These are phyloP conservation scores for Sebastes melanostomus DNA, from an alignment of 2,797 vertebrate species.

Conservation along the genomic window DNA sequence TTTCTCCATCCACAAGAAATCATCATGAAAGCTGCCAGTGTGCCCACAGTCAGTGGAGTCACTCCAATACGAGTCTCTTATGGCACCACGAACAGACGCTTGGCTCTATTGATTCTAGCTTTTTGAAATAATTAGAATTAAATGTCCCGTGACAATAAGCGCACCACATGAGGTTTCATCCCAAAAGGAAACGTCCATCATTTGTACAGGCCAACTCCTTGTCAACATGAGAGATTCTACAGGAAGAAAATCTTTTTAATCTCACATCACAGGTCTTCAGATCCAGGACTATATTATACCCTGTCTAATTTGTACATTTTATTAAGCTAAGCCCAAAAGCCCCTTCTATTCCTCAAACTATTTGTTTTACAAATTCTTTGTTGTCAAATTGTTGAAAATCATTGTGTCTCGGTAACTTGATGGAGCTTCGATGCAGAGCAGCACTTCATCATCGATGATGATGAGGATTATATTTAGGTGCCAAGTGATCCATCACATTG, in stretches of 20 bases:
- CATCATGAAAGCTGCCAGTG: conserved; percentile 13
- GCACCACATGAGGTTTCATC: not conserved
- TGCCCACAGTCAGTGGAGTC: conserved; percentile 17
- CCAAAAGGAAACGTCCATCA: not conserved
- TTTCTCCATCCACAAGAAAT: not conserved
- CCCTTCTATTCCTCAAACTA: not conserved
- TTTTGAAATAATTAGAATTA: conserved; percentile 16
- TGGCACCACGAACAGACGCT: conserved; percentile 7
- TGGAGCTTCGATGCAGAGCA: not conserved
- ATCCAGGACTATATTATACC: not conserved
- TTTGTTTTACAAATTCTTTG: not conserved
- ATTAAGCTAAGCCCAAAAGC: not conserved
- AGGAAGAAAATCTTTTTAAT: not conserved
- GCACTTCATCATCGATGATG: not conserved
- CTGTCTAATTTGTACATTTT: not conserved
- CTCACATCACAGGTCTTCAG: not conserved
- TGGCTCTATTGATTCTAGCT: conserved; percentile 4
- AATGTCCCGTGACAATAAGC: conserved; percentile 13
- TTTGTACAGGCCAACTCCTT: not conserved
- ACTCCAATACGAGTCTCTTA: conserved; percentile 6
- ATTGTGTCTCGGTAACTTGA: not conserved
- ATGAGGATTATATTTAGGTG: not conserved
- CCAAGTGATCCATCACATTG: not conserved
- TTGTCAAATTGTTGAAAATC: not conserved
- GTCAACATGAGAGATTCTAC: not conserved